These are phyloP conservation scores for Merodon equestris DNA, from an alignment of 2,888 invertebrate species.

Conservation along the genomic window DNA sequence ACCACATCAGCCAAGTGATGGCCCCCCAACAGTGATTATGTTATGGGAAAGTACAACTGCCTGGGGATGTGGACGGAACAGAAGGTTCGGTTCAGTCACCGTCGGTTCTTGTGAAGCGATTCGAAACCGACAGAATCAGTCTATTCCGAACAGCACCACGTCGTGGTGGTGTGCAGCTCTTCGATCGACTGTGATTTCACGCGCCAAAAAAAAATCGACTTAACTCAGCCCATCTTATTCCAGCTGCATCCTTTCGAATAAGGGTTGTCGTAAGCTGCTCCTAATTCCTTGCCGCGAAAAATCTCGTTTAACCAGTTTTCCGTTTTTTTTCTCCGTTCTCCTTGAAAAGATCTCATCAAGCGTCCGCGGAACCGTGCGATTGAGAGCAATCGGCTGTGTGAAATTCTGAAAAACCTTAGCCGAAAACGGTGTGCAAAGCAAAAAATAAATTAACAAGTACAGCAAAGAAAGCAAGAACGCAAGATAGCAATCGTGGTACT, in stretches of 20 bases:
- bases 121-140: conserved; percentile 51
- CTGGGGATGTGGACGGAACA: conserved; percentile 9
- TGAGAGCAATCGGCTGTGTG: conserved; percentile 53
- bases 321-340: too few species aligned
- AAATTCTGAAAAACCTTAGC: conserved; percentile 12
- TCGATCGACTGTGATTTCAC: conserved; percentile 12
- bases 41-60: conserved; percentile 6
- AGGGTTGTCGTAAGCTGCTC: conserved; percentile 48
- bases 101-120: conserved; percentile 41
- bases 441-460: conserved; percentile 17
- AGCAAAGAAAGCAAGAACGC: too few species aligned
- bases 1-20: conserved; percentile 11
- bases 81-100: conserved; percentile 22
- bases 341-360: too few species aligned
- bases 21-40: conserved; percentile 8
- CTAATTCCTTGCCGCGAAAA: conserved; percentile 25
- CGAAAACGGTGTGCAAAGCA: conserved; percentile 1
- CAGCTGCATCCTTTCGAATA: conserved; percentile 17
- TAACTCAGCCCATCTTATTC: background rate
- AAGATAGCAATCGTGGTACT: too few species aligned
- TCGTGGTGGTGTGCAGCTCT: conserved; percentile 50
- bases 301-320: conserved; percentile 1
- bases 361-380: conserved; percentile 3
- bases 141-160: conserved; percentile 56
- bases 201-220: conserved; percentile 23